phyloP scores from a whole-genome alignment of 1,140 invertebrate species.

The Leguminivora glycinivorella region DNA sequence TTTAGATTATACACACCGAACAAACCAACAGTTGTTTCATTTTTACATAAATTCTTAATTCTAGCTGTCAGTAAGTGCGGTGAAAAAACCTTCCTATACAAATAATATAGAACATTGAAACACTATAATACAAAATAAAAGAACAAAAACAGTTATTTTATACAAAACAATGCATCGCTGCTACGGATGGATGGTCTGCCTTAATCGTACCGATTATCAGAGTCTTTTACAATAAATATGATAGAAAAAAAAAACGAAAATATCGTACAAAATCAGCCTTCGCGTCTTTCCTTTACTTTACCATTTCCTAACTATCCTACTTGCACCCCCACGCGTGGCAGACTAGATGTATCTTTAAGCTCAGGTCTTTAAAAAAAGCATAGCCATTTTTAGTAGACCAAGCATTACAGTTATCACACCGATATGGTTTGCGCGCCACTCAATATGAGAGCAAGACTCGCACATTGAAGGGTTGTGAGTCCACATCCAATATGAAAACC shows the following conservation, averaged over 20 bases:
- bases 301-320: constrained; percentile 41
- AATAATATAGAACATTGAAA: constrained; percentile 52
- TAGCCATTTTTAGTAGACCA: background rate
- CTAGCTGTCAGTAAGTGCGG: constrained; percentile 24
- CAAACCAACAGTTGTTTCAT: background rate
- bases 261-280: constrained; percentile 62
- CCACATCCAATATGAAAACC: background rate
- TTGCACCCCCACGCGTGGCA: constrained; percentile 29
- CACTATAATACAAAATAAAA: constrained; percentile 59
- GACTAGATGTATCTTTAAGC: constrained; percentile 39
- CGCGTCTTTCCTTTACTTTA: constrained; percentile 50
- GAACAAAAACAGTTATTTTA: constrained; percentile 41
- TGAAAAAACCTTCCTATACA: constrained; percentile 53
- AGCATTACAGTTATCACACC: too few species aligned
- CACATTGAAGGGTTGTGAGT: too few species aligned
- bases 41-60: constrained; percentile 13
- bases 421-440: too few species aligned
- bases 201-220: constrained; percentile 29
- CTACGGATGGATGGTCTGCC: background rate
- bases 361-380: background rate
- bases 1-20: background rate
- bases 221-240: constrained; percentile 33
- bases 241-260: constrained; percentile 35
- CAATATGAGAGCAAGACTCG: too few species aligned
- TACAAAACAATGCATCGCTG: constrained; percentile 23